Percentiles rank a stretch among this genome's conserved stretches.
Evolutionary conservation across 2,113 vertebrate genomes (phyloP).

Genomic region (Hylia prasina): DNA sequence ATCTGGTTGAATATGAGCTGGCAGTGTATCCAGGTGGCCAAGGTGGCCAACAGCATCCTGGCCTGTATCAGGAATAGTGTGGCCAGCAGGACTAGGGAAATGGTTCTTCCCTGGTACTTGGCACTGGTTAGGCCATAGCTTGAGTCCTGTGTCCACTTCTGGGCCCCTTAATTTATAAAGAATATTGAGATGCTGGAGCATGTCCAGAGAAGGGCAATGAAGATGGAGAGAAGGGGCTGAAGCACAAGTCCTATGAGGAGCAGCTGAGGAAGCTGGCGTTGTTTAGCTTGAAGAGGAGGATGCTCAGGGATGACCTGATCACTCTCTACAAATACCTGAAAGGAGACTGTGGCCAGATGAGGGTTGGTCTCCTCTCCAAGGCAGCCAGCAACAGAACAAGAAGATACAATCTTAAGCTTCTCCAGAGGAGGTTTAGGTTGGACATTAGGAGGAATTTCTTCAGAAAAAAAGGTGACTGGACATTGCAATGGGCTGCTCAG

Average conservation of each 20-base stretch:
- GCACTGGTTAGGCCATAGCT: background rate
- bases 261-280: background rate
- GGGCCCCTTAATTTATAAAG: background rate
- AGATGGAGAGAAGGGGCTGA: background rate
- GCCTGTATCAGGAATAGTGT: background rate
- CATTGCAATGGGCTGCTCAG: background rate
- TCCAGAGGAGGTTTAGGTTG: background rate
- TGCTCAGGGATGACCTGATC: background rate
- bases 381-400: background rate
- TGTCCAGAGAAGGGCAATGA: background rate
- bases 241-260: background rate
- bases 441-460: background rate
- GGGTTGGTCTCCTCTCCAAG: background rate
- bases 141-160: background rate
- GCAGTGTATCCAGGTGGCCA: background rate
- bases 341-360: background rate
- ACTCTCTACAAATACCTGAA: background rate
- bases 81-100: background rate
- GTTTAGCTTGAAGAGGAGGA: background rate
- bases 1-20: background rate
- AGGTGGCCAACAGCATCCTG: background rate
- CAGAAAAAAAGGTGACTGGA: background rate
- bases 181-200: background rate
- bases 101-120: background rate
- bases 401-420: background rate